Base-by-base conservation (phyloP, 1,140 invertebrate genomes). In the Andricus grossulariae region DNA sequence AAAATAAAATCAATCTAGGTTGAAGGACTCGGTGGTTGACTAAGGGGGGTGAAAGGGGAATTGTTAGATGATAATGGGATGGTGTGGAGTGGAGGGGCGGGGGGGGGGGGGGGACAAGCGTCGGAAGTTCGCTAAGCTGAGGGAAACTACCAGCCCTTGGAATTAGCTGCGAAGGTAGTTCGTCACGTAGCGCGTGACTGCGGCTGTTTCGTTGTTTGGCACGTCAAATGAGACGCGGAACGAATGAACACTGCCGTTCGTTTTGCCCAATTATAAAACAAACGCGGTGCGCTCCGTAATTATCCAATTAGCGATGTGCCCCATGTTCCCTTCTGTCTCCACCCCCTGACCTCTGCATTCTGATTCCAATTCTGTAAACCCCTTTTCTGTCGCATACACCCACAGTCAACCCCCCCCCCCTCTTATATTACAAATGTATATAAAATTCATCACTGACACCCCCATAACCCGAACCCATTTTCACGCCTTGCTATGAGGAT, bases 241-340 rank as follows among this genome's bases (percentile, higher is more conserved):
- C 81, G 77, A 79, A 76, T 76, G 83, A 81, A 83, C 84, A 82
- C 80, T 79, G 81, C 73, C 77, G 84, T 83, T 84, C 81, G 83
- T 82, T 89, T 89, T 85, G 88, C 88, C 89, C 90, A 91, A 91
- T 91, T 91, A 91, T 91, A 91, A 91, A 90, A 91, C 89, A 91
- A 90, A 90, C 87, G 83, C 88, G 81, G 81, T 87, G 85, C 84
- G 89, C 87, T 89, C 85, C 86, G 85, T 91, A 91, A 91, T 91
- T 91, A 91, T 90, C 90, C 90, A 91, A 91, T 91, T 91, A 91
- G 90, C 83, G 85, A 88, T 89, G 86, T 86, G 80, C 88, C 82
- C 57, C 80, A 66, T 49, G 12, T 50, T n/a, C 70, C 73, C 32
- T 77, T 55, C 4, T 76, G 50, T 39, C 50, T 54, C n/a, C n/a